Conservation (phyloP, 2,797 vertebrate genomes). For the Pangasius macronema region DNA sequence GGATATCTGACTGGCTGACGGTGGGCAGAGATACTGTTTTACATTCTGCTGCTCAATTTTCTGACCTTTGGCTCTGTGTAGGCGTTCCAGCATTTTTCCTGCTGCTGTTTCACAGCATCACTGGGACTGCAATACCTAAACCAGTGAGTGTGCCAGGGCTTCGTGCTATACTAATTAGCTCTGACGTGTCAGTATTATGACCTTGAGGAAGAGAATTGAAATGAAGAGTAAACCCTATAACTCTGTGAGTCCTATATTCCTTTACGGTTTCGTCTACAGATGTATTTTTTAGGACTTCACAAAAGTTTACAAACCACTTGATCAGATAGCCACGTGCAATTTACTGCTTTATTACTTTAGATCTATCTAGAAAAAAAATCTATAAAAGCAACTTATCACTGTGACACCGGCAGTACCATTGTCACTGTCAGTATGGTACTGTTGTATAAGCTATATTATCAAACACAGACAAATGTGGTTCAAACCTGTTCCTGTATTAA, state of each 20-base stretch:
- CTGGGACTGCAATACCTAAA: constrained; percentile 46
- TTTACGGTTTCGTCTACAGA: too few species aligned
- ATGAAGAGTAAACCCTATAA: too few species aligned
- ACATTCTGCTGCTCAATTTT: constrained; percentile 53
- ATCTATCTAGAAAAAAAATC: not conserved
- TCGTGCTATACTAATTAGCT: constrained; percentile 40
- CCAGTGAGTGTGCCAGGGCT: constrained; percentile 35
- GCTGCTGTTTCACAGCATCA: constrained; percentile 44
- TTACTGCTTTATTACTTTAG: not conserved
- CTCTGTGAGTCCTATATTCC: too few species aligned
- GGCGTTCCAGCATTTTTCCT: constrained; percentile 51
- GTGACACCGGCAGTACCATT: not conserved
- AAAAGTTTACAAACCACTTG: too few species aligned
- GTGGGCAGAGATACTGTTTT: constrained; percentile 48
- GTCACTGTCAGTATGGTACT: not conserved
- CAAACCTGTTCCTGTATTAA: too few species aligned
- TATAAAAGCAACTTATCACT: not conserved
- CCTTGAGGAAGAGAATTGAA: constrained; percentile 32
- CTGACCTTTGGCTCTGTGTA: constrained; percentile 53
- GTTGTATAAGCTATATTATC: constrained; percentile 12
- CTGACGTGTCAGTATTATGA: constrained; percentile 31
- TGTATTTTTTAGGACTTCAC: too few species aligned
- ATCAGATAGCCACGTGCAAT: not conserved
- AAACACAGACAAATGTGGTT: not conserved
- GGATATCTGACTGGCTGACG: constrained; percentile 27